Evolutionary conservation across 2,888 invertebrate genomes (phyloP), one percentile per base, ranked within the genome.

Genomic region (Euplagia quadripunctaria): DNA sequence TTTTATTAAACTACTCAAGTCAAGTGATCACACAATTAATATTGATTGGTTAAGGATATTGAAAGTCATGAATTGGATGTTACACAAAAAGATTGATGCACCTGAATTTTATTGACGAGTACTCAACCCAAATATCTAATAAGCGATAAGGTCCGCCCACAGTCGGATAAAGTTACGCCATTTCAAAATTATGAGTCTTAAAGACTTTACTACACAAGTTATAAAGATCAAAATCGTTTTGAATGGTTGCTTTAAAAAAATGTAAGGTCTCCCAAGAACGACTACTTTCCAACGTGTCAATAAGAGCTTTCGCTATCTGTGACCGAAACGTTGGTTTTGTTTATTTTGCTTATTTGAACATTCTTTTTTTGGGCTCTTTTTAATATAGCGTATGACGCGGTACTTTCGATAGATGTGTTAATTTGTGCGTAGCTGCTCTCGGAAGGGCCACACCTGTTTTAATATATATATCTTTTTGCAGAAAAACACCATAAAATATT

Each of bases 261-360:
- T 83, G 81, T 84, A 85, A 82, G 83, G 82, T 83, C 79, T 81
- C 79, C 78, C 77, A 87, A 84, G 85, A 86, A 84, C 86, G 88
- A 87, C 90, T 90, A 94, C 95, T 95, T 95, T 95, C 95, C 91
- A 95, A 92, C 94, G 90, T 93, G 94, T 95, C 94, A 94, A 95
- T 94, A 94, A 89, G 90, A 93, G 94, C 95, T 95, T 95, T 95
- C 95, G 95, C 95, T 95, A 94, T 95, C 94, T 91, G 90, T 93
- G 93, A 91, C 93, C 93, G 91, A 90, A 90, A 89, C 89, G 85
- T 77, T 84, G 83, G 89, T 89, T 91, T 90, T 94, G 89, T 94
- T 94, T 94, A 89, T 91, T 93, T 92, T 92, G 92, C 87, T 88
- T 90, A 86, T 94, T 94, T 91, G 87, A 89, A 91, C 90, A 87